Evolutionary conservation across 1,140 invertebrate species (phyloP).

Genomic region (Apocrypta bakeri): DNA sequence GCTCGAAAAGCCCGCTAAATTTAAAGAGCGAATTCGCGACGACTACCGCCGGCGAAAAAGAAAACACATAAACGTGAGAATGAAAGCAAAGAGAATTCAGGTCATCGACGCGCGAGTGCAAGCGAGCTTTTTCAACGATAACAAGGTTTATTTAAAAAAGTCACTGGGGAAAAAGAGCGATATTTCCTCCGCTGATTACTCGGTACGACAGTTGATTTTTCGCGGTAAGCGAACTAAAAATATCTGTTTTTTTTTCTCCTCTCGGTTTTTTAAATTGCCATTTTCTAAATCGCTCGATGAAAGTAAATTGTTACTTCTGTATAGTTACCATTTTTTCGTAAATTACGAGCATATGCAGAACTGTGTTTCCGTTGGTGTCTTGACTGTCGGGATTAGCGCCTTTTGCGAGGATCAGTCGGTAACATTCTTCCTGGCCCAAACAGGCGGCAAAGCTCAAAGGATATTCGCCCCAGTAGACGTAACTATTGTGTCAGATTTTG

Average conservation of each 20-base stretch:
- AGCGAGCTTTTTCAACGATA: neutral
- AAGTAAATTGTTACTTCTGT: conserved; percentile 8
- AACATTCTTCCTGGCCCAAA: conserved; percentile 97
- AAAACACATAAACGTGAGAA: neutral
- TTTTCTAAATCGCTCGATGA: too few species aligned
- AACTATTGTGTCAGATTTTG: conserved; percentile 74
- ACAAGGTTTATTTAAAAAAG: conserved; percentile 29
- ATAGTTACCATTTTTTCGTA: conserved; percentile 90
- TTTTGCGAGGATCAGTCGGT: conserved; percentile 92
- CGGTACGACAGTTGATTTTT: conserved; percentile 6
- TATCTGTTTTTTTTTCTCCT: neutral
- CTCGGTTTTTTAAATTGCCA: too few species aligned
- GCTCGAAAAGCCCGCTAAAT: conserved; percentile 33
- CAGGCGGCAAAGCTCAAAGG: conserved; percentile 97
- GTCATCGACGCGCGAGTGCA: neutral
- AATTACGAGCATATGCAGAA: conserved; percentile 97
- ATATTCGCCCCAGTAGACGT: conserved; percentile 99
- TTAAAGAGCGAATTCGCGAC: conserved; percentile 27
- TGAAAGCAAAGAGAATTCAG: neutral
- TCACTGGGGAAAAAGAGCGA: neutral
- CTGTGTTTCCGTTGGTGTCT: conserved; percentile 98
- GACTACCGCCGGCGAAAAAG: neutral
- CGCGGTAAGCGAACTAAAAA: neutral
- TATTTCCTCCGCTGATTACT: neutral
- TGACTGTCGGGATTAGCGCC: conserved; percentile 96